Evolutionary conservation across 2,113 vertebrate species (phyloP).

Genomic region (Pseudopipra pipra): DNA sequence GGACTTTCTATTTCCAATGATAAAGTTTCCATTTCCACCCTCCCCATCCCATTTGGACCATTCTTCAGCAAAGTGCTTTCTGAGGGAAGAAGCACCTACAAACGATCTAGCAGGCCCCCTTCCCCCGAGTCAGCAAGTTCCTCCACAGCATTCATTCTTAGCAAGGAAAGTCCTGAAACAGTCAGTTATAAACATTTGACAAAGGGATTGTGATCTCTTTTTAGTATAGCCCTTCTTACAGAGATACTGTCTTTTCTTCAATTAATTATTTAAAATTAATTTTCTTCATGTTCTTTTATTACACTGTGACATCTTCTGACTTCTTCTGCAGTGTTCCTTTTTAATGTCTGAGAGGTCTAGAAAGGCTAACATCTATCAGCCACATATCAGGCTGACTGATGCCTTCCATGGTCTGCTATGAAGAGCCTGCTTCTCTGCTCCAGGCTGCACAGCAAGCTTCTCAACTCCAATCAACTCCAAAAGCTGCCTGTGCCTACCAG

Average conservation of each 20-base stretch:
- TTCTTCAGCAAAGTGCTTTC: neutral
- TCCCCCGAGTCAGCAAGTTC: neutral
- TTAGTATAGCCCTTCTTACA: neutral
- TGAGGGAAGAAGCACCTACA: neutral
- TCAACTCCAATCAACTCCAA: constrained; percentile 50
- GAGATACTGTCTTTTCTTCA: neutral
- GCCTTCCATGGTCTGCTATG: neutral
- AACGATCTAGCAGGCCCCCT: neutral
- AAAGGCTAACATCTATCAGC: constrained; percentile 6
- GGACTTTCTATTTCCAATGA: neutral
- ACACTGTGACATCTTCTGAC: neutral
- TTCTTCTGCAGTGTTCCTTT: neutral
- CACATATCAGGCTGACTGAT: neutral
- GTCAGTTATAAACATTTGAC: neutral
- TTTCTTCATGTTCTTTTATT: neutral
- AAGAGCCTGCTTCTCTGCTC: neutral
- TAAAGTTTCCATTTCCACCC: neutral
- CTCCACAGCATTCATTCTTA: neutral
- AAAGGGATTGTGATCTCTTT: neutral
- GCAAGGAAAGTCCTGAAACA: neutral
- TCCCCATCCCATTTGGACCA: neutral
- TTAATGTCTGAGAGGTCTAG: neutral
- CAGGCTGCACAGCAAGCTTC: constrained; percentile 45
- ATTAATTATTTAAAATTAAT: constrained; percentile 33
- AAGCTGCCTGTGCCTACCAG: neutral